phyloP scores from a whole-genome alignment of 30 jellyfish, hydroid and myxozoan species.

The Chrysaora quinquecirrha region DNA sequence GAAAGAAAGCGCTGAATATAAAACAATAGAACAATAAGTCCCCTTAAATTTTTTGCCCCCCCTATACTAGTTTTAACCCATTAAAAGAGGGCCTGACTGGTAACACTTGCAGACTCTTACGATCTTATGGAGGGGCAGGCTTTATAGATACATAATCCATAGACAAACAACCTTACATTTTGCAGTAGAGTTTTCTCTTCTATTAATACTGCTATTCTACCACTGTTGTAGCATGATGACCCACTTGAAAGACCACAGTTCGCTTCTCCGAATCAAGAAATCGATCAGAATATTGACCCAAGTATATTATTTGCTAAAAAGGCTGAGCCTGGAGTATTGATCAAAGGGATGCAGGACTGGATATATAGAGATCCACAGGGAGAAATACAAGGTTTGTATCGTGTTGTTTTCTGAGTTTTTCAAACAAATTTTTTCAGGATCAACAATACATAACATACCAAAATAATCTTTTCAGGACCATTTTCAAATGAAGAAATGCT shows the following conservation, averaged over 20 bases:
- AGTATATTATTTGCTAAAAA: conserved; percentile 91
- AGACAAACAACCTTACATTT: too few relatives aligned
- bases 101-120: too few relatives aligned
- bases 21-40: too few relatives aligned
- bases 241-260: conserved; percentile 17
- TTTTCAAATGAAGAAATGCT: conserved; percentile 94
- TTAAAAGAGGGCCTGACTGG: too few relatives aligned
- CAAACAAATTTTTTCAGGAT: background rate
- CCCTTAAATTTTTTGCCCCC: too few relatives aligned
- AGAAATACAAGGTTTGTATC: conserved; percentile 86
- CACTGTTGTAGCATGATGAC: conserved; percentile 65
- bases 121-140: too few relatives aligned
- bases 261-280: conserved; percentile 34
- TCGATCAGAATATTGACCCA: conserved; percentile 70
- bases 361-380: conserved; percentile 98
- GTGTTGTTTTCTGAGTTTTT: background rate
- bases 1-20: too few relatives aligned
- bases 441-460: too few relatives aligned
- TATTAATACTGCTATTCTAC: too few relatives aligned
- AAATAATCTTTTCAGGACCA: conserved; percentile 93
- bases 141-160: too few relatives aligned
- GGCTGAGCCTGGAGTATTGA: conserved; percentile 85
- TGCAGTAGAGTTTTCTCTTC: too few relatives aligned
- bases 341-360: conserved; percentile 92
- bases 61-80: too few relatives aligned